Percentiles rank a stretch among this genome's conserved stretches.
Evolutionary conservation across 37 sponge, comb jelly and placozoan species (phyloP).

Genomic region (Ephydatia muelleri): DNA sequence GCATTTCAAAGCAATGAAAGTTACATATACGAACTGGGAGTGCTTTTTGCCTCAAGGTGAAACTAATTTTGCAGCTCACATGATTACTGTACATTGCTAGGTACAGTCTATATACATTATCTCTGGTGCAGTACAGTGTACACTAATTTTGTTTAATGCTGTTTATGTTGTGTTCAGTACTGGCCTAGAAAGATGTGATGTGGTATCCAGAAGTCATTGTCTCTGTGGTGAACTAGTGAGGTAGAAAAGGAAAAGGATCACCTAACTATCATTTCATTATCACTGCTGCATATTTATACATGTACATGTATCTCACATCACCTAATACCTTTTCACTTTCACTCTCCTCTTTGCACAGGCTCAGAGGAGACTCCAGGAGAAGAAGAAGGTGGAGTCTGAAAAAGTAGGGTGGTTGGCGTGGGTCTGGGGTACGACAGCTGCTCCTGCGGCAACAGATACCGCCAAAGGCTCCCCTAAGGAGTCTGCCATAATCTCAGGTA

Average conservation of each 20-base stretch:
- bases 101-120: not conserved
- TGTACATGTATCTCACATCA: not conserved
- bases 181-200: too few species aligned
- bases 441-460: not conserved
- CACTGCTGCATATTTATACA: too few species aligned
- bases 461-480: not conserved
- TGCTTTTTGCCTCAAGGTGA: too few species aligned
- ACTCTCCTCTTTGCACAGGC: not conserved
- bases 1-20: too few species aligned
- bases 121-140: not conserved
- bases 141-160: slow-evolving; percentile 2
- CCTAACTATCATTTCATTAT: too few species aligned
- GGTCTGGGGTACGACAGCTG: slow-evolving; percentile 28
- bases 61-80: too few species aligned
- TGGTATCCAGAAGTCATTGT: too few species aligned
- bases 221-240: too few species aligned
- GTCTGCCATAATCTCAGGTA: not conserved
- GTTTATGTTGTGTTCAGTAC: not conserved
- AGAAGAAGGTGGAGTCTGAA: not conserved
- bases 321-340: not conserved
- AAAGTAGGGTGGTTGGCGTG: slow-evolving; percentile 30
- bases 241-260: not conserved
- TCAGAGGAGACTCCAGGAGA: slow-evolving; percentile 3
- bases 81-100: too few species aligned
- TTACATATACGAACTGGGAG: too few species aligned